A percentile compares a stretch with the other conserved stretches of the same genome.
phyloP scores from a whole-genome alignment of 2,113 vertebrate genomes.

The Psilopogon haemacephalus region DNA sequence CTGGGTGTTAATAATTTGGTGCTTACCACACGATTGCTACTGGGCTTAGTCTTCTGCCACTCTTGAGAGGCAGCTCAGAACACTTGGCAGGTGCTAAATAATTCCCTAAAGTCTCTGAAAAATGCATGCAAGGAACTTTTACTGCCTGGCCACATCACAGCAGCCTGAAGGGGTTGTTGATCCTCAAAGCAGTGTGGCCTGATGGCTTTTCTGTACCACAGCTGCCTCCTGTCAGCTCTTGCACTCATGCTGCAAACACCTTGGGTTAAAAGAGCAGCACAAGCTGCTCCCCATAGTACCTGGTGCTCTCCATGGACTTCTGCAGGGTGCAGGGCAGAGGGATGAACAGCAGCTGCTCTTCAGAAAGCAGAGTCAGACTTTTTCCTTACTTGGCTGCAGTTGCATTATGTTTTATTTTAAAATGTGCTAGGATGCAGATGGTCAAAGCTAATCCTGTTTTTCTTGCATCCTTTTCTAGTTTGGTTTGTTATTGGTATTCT shows the following conservation, averaged over 20 bases:
- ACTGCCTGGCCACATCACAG: not conserved
- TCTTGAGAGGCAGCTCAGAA: not conserved
- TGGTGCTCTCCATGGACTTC: not conserved
- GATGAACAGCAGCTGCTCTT: not conserved
- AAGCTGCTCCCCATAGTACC: not conserved
- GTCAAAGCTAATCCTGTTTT: not conserved
- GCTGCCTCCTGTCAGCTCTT: not conserved
- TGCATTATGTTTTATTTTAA: not conserved
- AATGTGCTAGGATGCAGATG: not conserved
- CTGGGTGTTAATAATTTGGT: not conserved
- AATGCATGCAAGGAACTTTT: not conserved
- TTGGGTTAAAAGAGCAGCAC: not conserved
- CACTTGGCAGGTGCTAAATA: not conserved
- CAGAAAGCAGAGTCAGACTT: not conserved
- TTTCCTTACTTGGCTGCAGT: not conserved
- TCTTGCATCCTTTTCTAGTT: slow-evolving; percentile 66
- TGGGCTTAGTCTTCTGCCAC: not conserved
- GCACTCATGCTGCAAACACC: not conserved
- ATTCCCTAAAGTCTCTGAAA: not conserved
- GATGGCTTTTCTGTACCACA: not conserved
- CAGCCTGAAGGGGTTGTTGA: not conserved
- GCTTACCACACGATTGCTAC: fast-evolving
- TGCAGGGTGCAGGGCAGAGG: not conserved
- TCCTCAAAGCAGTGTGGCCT: not conserved
- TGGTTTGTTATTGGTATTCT: slow-evolving; percentile 83